phyloP scores from a whole-genome alignment of 2,797 vertebrate species.

The Pitangus sulphuratus region DNA sequence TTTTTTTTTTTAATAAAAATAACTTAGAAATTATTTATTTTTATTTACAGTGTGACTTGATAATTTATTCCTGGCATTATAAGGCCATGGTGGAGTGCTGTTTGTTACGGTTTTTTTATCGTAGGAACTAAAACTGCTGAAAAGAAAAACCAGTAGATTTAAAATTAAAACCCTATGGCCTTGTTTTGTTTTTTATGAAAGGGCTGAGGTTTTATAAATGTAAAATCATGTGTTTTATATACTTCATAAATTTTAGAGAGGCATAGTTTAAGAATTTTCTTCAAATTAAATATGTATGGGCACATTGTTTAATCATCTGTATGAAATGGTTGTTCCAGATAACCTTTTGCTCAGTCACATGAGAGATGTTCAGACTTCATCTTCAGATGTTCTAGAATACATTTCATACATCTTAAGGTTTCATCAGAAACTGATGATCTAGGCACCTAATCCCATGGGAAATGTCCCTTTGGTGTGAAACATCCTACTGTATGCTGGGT shows the following conservation, averaged over 20 bases:
- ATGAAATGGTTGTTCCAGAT: neutral
- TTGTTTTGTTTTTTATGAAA: conserved; percentile 39
- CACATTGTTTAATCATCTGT: neutral
- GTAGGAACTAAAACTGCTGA: neutral
- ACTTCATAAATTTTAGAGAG: conserved; percentile 5
- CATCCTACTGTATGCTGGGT: neutral
- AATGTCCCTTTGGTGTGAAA: neutral
- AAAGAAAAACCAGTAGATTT: neutral
- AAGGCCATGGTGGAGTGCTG: neutral
- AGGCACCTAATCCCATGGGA: neutral
- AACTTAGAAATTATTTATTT: conserved; percentile 59
- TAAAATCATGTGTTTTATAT: neutral
- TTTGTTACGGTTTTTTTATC: conserved; percentile 24
- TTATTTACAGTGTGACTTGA: conserved; percentile 46
- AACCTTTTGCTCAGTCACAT: neutral
- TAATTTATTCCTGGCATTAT: conserved; percentile 58
- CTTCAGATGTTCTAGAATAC: neutral
- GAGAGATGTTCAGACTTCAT: neutral
- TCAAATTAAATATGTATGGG: neutral
- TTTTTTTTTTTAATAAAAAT: neutral
- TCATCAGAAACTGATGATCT: neutral
- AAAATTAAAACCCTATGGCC: neutral
- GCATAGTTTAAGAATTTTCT: neutral
- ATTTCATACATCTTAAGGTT: neutral
- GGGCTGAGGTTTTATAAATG: conserved; percentile 37